Base-by-base conservation (phyloP, 2,797 vertebrate species). In the Coregonus ussuriensis region DNA sequence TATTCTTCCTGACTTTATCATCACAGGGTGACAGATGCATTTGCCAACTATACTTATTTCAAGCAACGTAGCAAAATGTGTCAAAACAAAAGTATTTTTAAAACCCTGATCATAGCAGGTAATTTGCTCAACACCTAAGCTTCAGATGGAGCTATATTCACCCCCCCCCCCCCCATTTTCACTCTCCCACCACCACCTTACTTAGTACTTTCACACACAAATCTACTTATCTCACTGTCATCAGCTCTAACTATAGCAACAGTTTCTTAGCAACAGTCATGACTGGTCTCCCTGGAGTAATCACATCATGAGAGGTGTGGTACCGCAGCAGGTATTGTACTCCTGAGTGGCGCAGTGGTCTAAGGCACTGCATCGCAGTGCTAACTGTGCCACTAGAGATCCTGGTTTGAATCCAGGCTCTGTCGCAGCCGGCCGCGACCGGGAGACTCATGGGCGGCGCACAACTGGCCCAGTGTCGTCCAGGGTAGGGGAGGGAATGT, bases 231-330 rank as follows among this genome's bases (percentile, higher is more conserved):
- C 83, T 81, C 41, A 65, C 74, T 59, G 75, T 59, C 70, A 79
- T 82, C 80, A 80, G 77, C 59, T 74, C 72, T 79, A 73, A 59
- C 79, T 54, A 54, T 74, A 5, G 80, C 81, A 84, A 81, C 85
- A 77, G 85, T 86, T 87, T 79, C 83, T 87, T 83, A 84, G 85
- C 85, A 88, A 85, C 82, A 54, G 81, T 83, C 79, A 76, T 83
- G 78, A 75, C 76, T 79, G 74, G 51, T 81, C 83, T 71, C 77
- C 25, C 53, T 76, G 68, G 72, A 71, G 72, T 79, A 80, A 84
- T 84, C 79, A 81, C 75, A 76, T 71, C 71, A 75, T 9, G 62
- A 79, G 74, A 81, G 72, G 77, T 80, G 76, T 78, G 73, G n/a
- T 81, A 80, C 72, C 47, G 76, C 78, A 79, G 62, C 72, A 56